These are phyloP conservation scores for Punctoribates punctum DNA, from an alignment of 2,888 invertebrate species.

Conservation along the genomic window DNA sequence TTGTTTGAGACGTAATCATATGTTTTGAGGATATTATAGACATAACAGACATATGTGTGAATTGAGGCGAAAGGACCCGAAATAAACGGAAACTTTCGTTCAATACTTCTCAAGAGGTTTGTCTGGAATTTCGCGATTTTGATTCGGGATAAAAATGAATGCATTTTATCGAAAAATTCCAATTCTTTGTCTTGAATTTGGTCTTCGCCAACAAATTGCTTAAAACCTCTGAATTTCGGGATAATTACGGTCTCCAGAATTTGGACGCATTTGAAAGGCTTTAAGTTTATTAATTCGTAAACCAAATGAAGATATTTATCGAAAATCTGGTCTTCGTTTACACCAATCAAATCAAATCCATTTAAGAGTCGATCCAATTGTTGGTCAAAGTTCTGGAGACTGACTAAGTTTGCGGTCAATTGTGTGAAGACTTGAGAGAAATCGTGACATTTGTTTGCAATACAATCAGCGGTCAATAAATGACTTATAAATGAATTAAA, in stretches of 20 bases:
- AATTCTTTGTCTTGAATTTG: not conserved
- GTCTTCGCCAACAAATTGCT: not conserved
- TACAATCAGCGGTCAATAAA: not conserved
- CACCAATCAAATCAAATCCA: not conserved
- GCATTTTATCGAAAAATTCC: not conserved
- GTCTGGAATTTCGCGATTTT: slow-evolving; percentile 7
- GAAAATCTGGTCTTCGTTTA: not conserved
- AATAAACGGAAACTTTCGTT: slow-evolving; percentile 10
- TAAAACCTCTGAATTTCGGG: not conserved
- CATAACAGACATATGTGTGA: not conserved
- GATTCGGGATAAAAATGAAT: slow-evolving; percentile 16
- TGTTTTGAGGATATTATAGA: slow-evolving; percentile 10
- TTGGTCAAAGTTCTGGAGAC: not conserved
- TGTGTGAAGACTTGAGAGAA: not conserved
- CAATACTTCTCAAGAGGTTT: slow-evolving; percentile 7
- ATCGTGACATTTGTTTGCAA: slow-evolving; percentile 12
- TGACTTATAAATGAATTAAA: not conserved
- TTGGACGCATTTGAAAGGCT: slow-evolving; percentile 31
- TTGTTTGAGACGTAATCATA: slow-evolving; percentile 13
- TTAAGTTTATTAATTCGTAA: slow-evolving; percentile 26
- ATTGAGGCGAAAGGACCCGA: not conserved
- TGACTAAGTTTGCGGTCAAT: slow-evolving; percentile 5
- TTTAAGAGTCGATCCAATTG: not conserved
- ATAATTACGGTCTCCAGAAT: not conserved
- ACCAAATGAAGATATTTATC: not conserved